phyloP scores from a whole-genome alignment of 2,888 invertebrate species.

The Parnassius glacialis region DNA sequence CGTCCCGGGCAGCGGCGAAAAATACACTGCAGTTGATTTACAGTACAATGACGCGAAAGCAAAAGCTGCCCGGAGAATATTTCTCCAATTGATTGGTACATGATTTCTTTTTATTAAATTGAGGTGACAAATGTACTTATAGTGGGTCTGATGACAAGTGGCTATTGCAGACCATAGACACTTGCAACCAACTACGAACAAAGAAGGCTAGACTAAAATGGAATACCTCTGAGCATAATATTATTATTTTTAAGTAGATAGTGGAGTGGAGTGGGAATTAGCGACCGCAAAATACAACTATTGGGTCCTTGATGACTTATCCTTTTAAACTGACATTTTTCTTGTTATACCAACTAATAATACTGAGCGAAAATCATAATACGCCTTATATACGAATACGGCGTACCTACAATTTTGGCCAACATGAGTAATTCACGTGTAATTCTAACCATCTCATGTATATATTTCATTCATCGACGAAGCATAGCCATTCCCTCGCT shows the following conservation, averaged over 20 bases:
- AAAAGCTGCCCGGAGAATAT: background rate
- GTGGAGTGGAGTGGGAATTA: conserved; percentile 21
- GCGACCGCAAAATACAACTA: conserved; percentile 28
- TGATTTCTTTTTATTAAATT: too few species aligned
- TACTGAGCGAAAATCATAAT: conserved; percentile 74
- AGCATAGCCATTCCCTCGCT: conserved; percentile 6
- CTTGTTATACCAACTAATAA: conserved; percentile 64
- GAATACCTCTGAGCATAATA: too few species aligned
- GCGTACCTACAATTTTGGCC: conserved; percentile 74
- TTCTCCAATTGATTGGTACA: too few species aligned
- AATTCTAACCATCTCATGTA: conserved; percentile 29
- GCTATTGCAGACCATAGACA: too few species aligned
- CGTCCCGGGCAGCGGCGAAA: background rate
- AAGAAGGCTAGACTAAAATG: too few species aligned
- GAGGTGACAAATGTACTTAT: too few species aligned
- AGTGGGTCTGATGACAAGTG: too few species aligned
- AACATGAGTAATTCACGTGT: conserved; percentile 65
- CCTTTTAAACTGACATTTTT: conserved; percentile 43
- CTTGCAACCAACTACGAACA: too few species aligned
- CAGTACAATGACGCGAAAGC: background rate
- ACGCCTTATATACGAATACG: conserved; percentile 51
- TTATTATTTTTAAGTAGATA: too few species aligned
- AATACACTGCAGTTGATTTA: background rate
- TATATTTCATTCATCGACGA: conserved; percentile 13
- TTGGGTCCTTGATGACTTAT: conserved; percentile 60